Base-by-base conservation (phyloP, 2,888 invertebrate genomes). In the Chouioia cunea region DNA sequence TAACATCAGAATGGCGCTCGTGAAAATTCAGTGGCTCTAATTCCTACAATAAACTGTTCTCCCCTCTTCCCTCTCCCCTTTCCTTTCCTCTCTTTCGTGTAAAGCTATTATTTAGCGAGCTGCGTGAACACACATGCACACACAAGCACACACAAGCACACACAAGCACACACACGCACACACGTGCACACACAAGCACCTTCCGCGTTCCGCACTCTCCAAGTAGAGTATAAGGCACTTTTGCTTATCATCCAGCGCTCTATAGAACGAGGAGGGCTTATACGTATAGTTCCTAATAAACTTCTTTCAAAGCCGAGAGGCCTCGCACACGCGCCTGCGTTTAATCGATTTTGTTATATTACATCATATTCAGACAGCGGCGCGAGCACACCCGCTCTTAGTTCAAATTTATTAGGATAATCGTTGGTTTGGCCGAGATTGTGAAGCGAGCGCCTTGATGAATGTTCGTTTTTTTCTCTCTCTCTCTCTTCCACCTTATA, bases 331-430 rank as follows among this genome's bases (percentile, higher is more conserved):
- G 22, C 16, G 22, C 4, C 12, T 15, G 46, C 43, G 62, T 18
- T 56, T 62, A 48, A 56, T 68, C 62, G 68, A 68, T 56, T 62
- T 62, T 43, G 46, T 48, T 44, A 44, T n/a, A n/a, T 67, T 62
- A 50, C 56, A 68, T 62, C 54, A 43, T 6, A 27, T 27, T 27
- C 27, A 27, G 27, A 6, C 27, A 3, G 6, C 4, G 6, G 4
- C 27, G 22, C 22, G 57, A 16, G 18, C 46, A 47, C 44, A n/a
- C n/a, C n/a, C n/a, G n/a, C n/a, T n/a, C n/a, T n/a, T n/a, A 57
- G 50, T 63, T 63, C 18, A 63, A 69, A 63, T 63, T 57, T 57
- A 69, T 63, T 63, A 50, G 46, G 56, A 69, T 69, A 63, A 63
- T 60, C 57, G 54, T 14, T 14, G 50, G 53, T 27, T 56, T 58